Evolutionary conservation across 2,113 vertebrate species (phyloP).

Genomic region (Xenopus laevis): DNA sequence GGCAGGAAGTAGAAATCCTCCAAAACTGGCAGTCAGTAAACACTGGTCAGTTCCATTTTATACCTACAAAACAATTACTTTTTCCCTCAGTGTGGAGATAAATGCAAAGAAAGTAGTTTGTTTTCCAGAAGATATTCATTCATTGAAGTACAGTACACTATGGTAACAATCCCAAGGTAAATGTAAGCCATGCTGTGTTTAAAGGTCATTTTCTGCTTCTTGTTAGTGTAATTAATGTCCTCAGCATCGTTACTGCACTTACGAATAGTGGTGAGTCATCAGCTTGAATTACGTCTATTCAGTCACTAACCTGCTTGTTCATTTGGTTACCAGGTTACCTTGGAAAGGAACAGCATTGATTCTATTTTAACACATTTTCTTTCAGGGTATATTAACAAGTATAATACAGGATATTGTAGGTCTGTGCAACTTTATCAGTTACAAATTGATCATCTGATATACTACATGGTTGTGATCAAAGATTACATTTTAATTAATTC

Average conservation of each 20-base stretch:
- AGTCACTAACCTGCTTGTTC: constrained; percentile 34
- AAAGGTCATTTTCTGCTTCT: constrained; percentile 9
- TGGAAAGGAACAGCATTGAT: constrained; percentile 25
- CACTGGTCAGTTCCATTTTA: no score
- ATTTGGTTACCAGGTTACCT: constrained; percentile 66
- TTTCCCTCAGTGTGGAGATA: no score
- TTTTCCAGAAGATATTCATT: no score
- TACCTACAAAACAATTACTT: no score
- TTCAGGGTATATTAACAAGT: not conserved
- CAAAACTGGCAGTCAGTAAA: no score
- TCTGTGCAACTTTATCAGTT: not conserved
- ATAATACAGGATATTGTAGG: not conserved
- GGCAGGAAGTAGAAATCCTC: no score
- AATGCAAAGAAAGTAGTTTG: no score
- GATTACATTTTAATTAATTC: no score
- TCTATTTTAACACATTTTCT: constrained; percentile 10
- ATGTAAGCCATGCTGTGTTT: not conserved
- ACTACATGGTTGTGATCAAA: no score
- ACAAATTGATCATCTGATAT: no score
- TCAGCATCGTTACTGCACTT: not conserved
- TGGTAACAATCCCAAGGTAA: no score
- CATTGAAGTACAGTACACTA: no score
- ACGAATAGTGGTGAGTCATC: constrained; percentile 34
- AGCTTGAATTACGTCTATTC: constrained; percentile 25
- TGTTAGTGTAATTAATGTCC: constrained; percentile 14